Percentiles rank a stretch among this genome's conserved stretches.
phyloP scores from a whole-genome alignment of 2,113 vertebrate species.

The Sakesphorus luctuosus region DNA sequence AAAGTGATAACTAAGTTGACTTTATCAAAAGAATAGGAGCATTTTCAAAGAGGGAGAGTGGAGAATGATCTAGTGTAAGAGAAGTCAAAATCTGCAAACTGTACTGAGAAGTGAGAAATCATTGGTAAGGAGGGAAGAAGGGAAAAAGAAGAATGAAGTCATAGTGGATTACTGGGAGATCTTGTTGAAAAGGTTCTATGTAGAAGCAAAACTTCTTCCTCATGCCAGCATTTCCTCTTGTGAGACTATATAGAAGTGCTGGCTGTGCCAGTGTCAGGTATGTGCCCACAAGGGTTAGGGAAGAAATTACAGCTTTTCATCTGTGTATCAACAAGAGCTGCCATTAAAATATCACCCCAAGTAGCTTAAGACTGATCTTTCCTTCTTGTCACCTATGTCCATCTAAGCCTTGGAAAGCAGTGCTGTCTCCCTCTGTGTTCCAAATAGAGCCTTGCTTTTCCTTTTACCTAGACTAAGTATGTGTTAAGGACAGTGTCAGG shows the following conservation, averaged over 20 bases:
- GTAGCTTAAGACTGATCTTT: background rate
- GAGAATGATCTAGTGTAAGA: background rate
- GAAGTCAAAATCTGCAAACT: background rate
- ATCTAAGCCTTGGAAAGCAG: background rate
- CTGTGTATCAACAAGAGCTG: background rate
- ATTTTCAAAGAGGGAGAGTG: background rate
- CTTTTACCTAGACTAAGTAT: background rate
- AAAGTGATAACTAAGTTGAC: background rate
- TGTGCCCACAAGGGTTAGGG: background rate
- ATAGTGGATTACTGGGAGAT: background rate
- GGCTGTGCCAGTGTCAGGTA: background rate
- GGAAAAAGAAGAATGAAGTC: background rate
- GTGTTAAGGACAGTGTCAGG: background rate
- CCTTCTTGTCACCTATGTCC: background rate
- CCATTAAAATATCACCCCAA: background rate
- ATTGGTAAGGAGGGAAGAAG: background rate
- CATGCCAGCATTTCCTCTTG: rapidly evolving
- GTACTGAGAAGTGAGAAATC: background rate
- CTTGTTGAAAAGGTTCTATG: background rate
- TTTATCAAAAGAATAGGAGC: background rate
- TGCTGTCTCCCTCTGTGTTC: background rate
- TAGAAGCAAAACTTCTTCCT: background rate
- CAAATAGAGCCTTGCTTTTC: background rate
- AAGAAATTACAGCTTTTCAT: background rate
- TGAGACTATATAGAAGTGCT: background rate